phyloP scores from a whole-genome alignment of 2,797 vertebrate species.

The Novumbra hubbsi region DNA sequence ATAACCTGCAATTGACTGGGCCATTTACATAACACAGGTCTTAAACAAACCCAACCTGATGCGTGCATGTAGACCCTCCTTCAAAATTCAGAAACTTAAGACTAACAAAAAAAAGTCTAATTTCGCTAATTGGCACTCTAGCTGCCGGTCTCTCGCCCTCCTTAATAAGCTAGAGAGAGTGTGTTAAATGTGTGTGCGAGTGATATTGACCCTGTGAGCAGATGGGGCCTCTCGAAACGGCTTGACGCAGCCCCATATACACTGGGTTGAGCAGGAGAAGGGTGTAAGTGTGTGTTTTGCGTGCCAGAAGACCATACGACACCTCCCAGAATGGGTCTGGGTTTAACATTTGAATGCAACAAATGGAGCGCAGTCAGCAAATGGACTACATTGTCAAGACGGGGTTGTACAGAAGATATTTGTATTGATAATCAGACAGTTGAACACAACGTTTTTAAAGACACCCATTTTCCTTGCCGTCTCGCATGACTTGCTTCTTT shows the following conservation, averaged over 20 bases:
- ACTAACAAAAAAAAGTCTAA: conserved; percentile 41
- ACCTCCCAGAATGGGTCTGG: conserved; percentile 46
- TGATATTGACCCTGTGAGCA: conserved; percentile 48
- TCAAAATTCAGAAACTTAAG: conserved; percentile 48
- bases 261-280: conserved; percentile 31
- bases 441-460: background rate
- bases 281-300: conserved; percentile 27
- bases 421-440: conserved; percentile 23
- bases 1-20: too few species aligned
- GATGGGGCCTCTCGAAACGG: conserved; percentile 39
- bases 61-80: conserved; percentile 27
- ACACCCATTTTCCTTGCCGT: background rate
- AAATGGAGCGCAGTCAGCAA: conserved; percentile 46
- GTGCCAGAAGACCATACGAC: conserved; percentile 53
- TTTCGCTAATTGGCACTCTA: conserved; percentile 27
- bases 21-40: background rate
- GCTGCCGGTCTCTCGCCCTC: background rate
- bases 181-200: conserved; percentile 24
- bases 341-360: conserved; percentile 55
- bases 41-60: conserved; percentile 5
- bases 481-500: background rate
- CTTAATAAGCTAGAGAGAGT: background rate
- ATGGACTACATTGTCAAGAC: conserved; percentile 45
- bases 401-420: conserved; percentile 25
- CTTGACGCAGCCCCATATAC: conserved; percentile 10